phyloP scores from a whole-genome alignment of 2,797 vertebrate species.

The Graptemys geographica region DNA sequence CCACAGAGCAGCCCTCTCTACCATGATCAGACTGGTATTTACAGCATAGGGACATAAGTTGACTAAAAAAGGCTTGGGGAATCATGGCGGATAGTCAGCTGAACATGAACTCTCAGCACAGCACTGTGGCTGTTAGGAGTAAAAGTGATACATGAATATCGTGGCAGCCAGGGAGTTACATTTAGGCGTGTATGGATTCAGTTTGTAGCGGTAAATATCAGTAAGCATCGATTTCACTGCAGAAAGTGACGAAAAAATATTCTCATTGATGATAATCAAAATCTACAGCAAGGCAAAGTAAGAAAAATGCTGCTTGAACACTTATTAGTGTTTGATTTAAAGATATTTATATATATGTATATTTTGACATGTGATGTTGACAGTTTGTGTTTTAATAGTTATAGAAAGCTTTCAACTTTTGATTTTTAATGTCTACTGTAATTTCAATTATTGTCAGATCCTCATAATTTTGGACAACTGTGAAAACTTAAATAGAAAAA shows the following conservation, averaged over 20 bases:
- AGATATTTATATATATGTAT: no score
- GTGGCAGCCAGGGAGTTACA: not conserved
- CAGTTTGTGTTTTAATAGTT: no score
- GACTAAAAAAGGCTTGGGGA: not conserved
- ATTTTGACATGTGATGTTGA: no score
- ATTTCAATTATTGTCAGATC: no score
- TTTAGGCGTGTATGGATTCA: not conserved
- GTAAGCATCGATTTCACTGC: not conserved
- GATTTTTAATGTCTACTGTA: no score
- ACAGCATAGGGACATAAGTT: not conserved
- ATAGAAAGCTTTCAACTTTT: no score
- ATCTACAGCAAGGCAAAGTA: not conserved
- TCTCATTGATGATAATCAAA: not conserved
- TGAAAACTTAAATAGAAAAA: no score
- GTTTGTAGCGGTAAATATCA: not conserved
- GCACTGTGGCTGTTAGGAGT: not conserved
- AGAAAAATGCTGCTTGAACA: not conserved
- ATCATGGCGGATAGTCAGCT: not conserved
- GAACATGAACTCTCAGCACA: not conserved
- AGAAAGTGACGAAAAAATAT: not conserved
- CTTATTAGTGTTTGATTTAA: no score
- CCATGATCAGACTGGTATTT: not conserved
- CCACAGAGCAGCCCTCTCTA: not conserved
- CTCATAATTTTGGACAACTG: no score
- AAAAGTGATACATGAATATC: not conserved